These are phyloP conservation scores for Zaprionus nigranus DNA, from an alignment of 1,140 invertebrate species.

Conservation along the genomic window DNA sequence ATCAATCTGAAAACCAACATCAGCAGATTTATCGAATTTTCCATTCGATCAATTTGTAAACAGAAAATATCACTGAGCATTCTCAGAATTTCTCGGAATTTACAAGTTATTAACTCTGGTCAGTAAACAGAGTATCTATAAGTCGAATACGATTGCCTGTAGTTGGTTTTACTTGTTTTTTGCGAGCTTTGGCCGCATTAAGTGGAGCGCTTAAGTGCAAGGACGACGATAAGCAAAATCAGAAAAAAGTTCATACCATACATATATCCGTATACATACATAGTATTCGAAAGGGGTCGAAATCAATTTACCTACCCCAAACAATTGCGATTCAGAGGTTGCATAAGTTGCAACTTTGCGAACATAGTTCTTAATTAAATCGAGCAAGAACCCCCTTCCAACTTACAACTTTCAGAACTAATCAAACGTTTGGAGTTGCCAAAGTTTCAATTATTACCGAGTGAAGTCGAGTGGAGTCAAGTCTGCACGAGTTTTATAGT, in stretches of 20 bases:
- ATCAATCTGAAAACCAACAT: too few relatives aligned
- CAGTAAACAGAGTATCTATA: background rate
- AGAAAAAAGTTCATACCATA: constrained; percentile 31
- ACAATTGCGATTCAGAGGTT: constrained; percentile 60
- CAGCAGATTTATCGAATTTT: too few relatives aligned
- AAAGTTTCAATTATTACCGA: background rate
- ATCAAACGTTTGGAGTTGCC: background rate
- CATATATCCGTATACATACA: background rate
- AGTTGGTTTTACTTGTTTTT: constrained; percentile 33
- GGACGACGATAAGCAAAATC: constrained; percentile 22
- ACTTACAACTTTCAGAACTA: constrained; percentile 20
- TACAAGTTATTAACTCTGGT: too few relatives aligned
- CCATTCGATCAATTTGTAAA: too few relatives aligned
- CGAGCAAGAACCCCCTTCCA: constrained; percentile 19
- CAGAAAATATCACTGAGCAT: too few relatives aligned
- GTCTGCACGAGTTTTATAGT: background rate
- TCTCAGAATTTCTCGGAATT: too few relatives aligned
- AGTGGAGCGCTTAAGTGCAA: constrained; percentile 53
- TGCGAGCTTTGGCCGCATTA: constrained; percentile 45
- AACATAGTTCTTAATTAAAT: constrained; percentile 56
- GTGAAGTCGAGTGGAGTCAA: background rate
- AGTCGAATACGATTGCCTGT: background rate
- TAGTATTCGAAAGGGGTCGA: constrained; percentile 14
- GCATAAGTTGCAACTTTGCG: constrained; percentile 52
- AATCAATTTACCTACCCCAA: constrained; percentile 71